phyloP scores from a whole-genome alignment of 2,113 vertebrate species.

The Seriola rivoliana region DNA sequence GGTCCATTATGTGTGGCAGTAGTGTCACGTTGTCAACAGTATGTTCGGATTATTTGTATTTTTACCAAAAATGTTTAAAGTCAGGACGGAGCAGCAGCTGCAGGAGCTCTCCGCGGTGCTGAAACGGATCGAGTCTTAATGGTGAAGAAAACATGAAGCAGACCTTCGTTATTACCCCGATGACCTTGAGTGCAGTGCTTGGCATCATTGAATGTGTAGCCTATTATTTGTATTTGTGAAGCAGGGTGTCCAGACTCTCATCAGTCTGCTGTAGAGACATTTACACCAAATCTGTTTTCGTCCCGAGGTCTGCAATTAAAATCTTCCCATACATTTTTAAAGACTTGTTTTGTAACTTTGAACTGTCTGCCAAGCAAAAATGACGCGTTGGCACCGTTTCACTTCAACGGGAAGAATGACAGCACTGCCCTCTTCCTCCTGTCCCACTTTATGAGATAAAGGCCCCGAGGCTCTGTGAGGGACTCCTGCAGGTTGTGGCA shows the following conservation, averaged over 20 bases:
- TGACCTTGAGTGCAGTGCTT: constrained; percentile 28
- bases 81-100: neutral
- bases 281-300: constrained; percentile 5
- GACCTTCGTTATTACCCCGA: neutral
- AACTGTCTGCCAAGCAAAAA: constrained; percentile 17
- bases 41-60: neutral
- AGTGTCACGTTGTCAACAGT: neutral
- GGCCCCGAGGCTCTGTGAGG: constrained; percentile 52
- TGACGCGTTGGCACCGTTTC: constrained; percentile 30
- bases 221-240: neutral
- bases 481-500: constrained; percentile 65
- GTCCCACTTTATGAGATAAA: constrained; percentile 40
- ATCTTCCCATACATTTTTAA: constrained; percentile 18
- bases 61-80: neutral
- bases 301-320: neutral
- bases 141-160: neutral
- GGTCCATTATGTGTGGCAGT: neutral
- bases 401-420: neutral
- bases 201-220: neutral
- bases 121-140: constrained; percentile 18
- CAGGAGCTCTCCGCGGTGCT: constrained; percentile 63
- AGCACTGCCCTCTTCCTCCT: constrained; percentile 39
- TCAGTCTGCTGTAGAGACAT: neutral
- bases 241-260: neutral
- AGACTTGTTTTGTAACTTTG: constrained; percentile 28